phyloP scores from a whole-genome alignment of 2,888 invertebrate species.

The Latrodectus hesperus region DNA sequence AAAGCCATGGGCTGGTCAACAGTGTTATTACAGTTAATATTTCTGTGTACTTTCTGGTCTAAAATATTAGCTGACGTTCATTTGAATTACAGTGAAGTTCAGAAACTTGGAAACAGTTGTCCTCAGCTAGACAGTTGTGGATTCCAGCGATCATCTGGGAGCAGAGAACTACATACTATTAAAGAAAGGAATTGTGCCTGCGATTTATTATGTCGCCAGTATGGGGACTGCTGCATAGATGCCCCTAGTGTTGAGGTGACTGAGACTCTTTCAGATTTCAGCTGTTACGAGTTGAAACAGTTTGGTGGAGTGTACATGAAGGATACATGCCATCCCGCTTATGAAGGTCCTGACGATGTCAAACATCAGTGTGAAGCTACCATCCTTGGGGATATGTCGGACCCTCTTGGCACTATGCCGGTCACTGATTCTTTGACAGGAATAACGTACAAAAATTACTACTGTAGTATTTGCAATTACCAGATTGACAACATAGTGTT shows the following conservation, averaged over 20 bases:
- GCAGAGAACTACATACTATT: constrained; percentile 19
- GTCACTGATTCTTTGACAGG: constrained; percentile 74
- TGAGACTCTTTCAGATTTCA: constrained; percentile 43
- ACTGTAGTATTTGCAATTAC: constrained; percentile 77
- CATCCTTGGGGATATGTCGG: constrained; percentile 57
- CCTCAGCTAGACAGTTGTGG: constrained; percentile 58
- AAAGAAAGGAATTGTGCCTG: constrained; percentile 75
- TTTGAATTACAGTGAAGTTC: constrained; percentile 43
- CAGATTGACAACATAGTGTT: constrained; percentile 71
- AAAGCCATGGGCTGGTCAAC: too few relatives aligned
- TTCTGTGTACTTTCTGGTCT: too few relatives aligned
- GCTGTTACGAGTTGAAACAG: constrained; percentile 75
- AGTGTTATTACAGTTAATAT: too few relatives aligned
- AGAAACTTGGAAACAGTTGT: constrained; percentile 52
- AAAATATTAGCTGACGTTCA: not conserved
- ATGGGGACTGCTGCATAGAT: constrained; percentile 77
- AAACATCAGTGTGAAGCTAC: constrained; percentile 70
- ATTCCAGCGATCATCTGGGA: not conserved
- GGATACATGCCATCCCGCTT: constrained; percentile 75
- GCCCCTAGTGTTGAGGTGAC: constrained; percentile 71
- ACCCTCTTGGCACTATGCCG: constrained; percentile 74
- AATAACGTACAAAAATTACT: constrained; percentile 74
- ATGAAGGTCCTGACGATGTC: constrained; percentile 73
- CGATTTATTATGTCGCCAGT: constrained; percentile 75
- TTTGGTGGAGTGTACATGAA: constrained; percentile 76